Base-by-base conservation (phyloP, 2,113 vertebrate genomes). In the Gopherus flavomarginatus region DNA sequence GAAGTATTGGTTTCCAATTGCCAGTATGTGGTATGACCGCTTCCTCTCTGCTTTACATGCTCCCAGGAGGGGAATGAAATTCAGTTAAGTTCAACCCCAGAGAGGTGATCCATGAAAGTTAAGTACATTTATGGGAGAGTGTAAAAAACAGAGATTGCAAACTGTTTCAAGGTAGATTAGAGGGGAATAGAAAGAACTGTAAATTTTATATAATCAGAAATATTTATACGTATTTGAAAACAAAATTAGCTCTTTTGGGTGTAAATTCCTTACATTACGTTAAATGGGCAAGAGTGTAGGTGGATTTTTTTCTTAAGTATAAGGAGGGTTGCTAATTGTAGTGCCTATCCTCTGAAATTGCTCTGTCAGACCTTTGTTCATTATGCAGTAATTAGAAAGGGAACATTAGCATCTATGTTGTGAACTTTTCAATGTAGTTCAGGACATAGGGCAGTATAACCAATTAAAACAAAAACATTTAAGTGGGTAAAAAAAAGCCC, bases 391-490 rank as follows among this genome's bases (percentile, higher is more conserved):
- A 98, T 98, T 98, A 98, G 95, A 98, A 98, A 98, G 96, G 95
- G 95, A 96, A 96, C 94, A 98, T 98, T 98, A 98, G 94, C 96
- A 98, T 97, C 95, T 97, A 97, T 95, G 96, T 95, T 97, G n/a
- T 98, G 98, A 98, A 98, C 98, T 98, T 98, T 98, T 97, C 95
- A 95, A 50, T 98, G 97, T 98, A 98, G 97, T 98, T 98, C 98
- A 97, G 95, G 96, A 98, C 97, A 97, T 77, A 97, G 95, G 96
- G 92, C 97, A 94, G 97, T 97, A 98, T 92, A 98, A 85, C 96
- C 97, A 98, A 98, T 98, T 98, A 98, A 98, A 98, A 97, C 91
- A 98, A 98, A 98, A 98, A 96, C 98, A 98, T 98, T 98, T 98
- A 98, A 98, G 94, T 95, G 97, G 81, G 85, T 96, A 98, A 98